Conservation (phyloP, 2,797 vertebrate genomes). For the Vipera latastei region DNA sequence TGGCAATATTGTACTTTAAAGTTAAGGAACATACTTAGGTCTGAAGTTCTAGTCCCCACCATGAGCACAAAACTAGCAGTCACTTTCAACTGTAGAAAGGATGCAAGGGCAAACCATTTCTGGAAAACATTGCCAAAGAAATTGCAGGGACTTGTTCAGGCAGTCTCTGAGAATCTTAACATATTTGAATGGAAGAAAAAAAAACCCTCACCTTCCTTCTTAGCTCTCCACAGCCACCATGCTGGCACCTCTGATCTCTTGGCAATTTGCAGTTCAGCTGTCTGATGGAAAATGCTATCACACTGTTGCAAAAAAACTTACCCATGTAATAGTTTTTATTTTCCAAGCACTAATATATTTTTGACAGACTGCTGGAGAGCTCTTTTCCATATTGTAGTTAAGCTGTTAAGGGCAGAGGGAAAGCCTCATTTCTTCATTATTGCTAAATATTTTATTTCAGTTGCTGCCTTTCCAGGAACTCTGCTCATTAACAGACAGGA, state of each 20-base stretch:
- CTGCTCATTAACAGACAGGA: not conserved
- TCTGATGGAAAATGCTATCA: not conserved
- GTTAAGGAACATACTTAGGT: not conserved
- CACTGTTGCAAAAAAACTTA: not conserved
- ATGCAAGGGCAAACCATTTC: no score
- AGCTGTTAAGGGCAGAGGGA: not conserved
- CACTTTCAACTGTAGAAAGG: no score
- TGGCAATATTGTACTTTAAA: not conserved
- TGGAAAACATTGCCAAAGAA: no score
- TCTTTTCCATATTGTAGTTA: not conserved
- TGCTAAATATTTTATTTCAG: not conserved
- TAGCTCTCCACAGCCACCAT: not conserved
- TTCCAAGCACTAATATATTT: not conserved
- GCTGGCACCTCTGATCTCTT: not conserved
- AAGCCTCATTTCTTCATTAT: not conserved
- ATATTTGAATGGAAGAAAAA: no score
- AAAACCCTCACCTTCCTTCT: not conserved
- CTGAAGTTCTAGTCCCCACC: no score
- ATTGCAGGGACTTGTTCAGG: no score
- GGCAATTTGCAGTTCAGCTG: not conserved
- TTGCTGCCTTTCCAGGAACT: not conserved
- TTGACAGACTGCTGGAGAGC: not conserved
- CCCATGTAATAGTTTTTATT: not conserved
- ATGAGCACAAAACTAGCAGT: no score
- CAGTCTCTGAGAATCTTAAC: no score